Evolutionary conservation across 2,888 invertebrate species (phyloP).

Genomic region (Apomyelois bistriatella): DNA sequence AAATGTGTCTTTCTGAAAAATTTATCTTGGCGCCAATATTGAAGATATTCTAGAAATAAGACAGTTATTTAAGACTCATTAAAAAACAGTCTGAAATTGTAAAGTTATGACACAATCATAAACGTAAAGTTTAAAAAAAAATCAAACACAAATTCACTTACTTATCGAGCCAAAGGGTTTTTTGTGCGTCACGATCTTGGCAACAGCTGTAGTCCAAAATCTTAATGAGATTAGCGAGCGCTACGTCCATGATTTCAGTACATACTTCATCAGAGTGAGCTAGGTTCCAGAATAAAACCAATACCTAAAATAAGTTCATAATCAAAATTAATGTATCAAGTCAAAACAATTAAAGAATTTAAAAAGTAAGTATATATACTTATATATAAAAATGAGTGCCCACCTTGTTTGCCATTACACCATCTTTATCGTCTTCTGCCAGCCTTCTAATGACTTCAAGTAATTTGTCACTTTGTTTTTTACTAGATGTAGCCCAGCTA

Average conservation of each 20-base stretch:
- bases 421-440: slow-evolving; percentile 99
- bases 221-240: slow-evolving; percentile 96
- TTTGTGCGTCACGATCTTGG: slow-evolving; percentile 97
- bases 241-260: slow-evolving; percentile 98
- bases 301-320: slow-evolving; percentile 75
- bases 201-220: slow-evolving; percentile 98
- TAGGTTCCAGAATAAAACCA: slow-evolving; percentile 97
- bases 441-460: slow-evolving; percentile 95
- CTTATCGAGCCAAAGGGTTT: slow-evolving; percentile 96
- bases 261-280: slow-evolving; percentile 98
- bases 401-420: slow-evolving; percentile 98
- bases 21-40: no score
- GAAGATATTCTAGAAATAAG: no score
- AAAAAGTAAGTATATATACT: background rate
- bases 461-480: slow-evolving; percentile 96
- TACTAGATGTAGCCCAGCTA: slow-evolving; percentile 97
- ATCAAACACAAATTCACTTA: slow-evolving; percentile 37
- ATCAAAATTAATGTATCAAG: no score
- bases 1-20: no score
- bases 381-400: background rate
- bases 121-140: background rate
- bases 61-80: no score
- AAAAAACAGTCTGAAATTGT: no score
- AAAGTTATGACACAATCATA: no score
- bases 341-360: background rate